Percentiles rank a stretch among this genome's conserved stretches.
Conservation (phyloP, 1,140 invertebrate species). For the Drosophila saltans region DNA sequence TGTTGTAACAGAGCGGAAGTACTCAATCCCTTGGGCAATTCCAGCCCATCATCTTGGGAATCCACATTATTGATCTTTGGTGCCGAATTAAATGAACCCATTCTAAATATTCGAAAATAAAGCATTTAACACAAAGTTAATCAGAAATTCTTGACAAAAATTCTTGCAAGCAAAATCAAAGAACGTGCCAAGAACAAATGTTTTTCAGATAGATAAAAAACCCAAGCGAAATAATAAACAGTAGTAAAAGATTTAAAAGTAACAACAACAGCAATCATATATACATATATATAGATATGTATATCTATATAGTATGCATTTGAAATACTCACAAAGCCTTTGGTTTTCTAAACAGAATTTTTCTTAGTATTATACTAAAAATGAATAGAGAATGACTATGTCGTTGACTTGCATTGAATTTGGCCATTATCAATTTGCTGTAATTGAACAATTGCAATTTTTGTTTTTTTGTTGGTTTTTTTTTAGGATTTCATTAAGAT, state of each 20-base stretch:
- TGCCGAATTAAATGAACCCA: constrained; percentile 89
- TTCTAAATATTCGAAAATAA: constrained; percentile 83
- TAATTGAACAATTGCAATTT: constrained; percentile 30
- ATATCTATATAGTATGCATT: constrained; percentile 22
- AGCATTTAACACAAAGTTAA: neutral
- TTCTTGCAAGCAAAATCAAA: neutral
- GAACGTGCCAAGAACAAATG: constrained; percentile 24
- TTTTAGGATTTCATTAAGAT: constrained; percentile 5
- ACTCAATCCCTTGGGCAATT: constrained; percentile 84
- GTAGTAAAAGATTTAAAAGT: neutral
- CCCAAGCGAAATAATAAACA: constrained; percentile 23
- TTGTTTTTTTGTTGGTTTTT: neutral
- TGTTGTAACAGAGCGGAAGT: constrained; percentile 84
- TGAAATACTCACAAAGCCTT: constrained; percentile 71
- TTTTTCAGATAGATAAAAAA: constrained; percentile 20
- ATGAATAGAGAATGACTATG: constrained; percentile 75
- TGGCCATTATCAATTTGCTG: constrained; percentile 59
- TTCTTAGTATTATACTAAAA: constrained; percentile 76
- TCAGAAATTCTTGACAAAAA: neutral
- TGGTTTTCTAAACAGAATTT: constrained; percentile 73
- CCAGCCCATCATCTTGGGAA: constrained; percentile 86
- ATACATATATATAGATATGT: constrained; percentile 20
- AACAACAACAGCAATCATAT: constrained; percentile 30
- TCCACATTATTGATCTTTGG: constrained; percentile 88
- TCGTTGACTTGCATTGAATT: constrained; percentile 56